phyloP scores from a whole-genome alignment of 2,113 vertebrate species.

The Anthoscopus minutus region DNA sequence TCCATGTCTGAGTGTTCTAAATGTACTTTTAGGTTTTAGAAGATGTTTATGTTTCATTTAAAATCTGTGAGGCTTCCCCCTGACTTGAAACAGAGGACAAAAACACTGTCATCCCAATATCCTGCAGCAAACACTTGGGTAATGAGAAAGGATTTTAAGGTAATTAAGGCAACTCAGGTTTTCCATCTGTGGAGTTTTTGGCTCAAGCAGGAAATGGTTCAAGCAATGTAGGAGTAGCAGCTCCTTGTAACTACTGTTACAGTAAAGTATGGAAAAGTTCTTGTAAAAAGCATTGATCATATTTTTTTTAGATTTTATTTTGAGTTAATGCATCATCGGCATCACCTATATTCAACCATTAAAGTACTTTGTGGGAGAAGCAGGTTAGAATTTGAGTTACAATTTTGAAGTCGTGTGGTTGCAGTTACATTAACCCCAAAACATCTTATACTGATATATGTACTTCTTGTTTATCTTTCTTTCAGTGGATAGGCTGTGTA shows the following conservation, averaged over 20 bases:
- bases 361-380: not conserved
- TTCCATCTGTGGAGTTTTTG: not conserved
- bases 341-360: not conserved
- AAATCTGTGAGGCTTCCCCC: not conserved
- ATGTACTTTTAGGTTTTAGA: not conserved
- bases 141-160: not conserved
- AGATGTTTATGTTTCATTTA: not conserved
- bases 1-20: rapidly evolving
- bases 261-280: not conserved
- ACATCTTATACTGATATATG: not conserved
- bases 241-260: not conserved
- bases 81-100: not conserved
- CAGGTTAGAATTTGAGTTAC: not conserved
- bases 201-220: not conserved
- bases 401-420: not conserved
- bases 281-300: not conserved
- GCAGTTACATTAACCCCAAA: not conserved
- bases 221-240: not conserved
- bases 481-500: not conserved
- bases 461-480: not conserved
- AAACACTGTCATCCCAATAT: not conserved
- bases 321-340: not conserved
- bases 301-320: not conserved
- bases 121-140: not conserved
- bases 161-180: not conserved